Evolutionary conservation across 2,113 vertebrate species (phyloP).

Genomic region (Gopherus flavomarginatus): DNA sequence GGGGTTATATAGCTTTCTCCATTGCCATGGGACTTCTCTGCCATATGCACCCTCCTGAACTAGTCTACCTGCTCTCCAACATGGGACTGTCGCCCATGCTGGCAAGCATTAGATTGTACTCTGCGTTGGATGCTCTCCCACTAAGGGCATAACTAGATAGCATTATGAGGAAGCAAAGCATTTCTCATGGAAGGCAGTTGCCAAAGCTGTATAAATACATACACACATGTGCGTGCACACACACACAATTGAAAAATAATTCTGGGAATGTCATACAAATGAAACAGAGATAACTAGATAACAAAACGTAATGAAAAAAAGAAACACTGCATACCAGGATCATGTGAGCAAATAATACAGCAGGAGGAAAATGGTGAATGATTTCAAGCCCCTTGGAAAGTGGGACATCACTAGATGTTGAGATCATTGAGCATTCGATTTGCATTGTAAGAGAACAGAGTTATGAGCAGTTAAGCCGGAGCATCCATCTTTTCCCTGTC

Average conservation of each 20-base stretch:
- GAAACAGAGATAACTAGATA: constrained; percentile 15
- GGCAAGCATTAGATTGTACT: not conserved
- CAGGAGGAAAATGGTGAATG: not conserved
- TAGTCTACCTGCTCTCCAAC: not conserved
- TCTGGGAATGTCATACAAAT: not conserved
- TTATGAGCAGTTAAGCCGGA: not conserved
- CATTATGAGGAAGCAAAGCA: not conserved
- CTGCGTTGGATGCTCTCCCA: not conserved
- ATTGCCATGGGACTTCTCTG: not conserved
- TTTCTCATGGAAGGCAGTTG: not conserved
- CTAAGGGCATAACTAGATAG: not conserved
- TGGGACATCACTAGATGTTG: not conserved
- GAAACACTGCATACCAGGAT: not conserved
- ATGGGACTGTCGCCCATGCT: not conserved
- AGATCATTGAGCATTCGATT: not conserved
- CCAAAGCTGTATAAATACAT: not conserved
- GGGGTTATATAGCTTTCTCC: fast-evolving
- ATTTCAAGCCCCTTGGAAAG: constrained; percentile 19
- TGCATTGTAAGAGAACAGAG: not conserved
- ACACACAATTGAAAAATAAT: not conserved
- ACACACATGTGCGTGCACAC: not conserved
- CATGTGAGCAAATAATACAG: not conserved
- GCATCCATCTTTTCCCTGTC: fast-evolving
- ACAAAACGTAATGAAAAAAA: not conserved
- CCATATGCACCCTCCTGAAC: not conserved